Percentiles rank a stretch among this genome's conserved stretches.
These are phyloP conservation scores for Catonia carolina DNA, from an alignment of 2,888 invertebrate genomes.

Conservation along the genomic window DNA sequence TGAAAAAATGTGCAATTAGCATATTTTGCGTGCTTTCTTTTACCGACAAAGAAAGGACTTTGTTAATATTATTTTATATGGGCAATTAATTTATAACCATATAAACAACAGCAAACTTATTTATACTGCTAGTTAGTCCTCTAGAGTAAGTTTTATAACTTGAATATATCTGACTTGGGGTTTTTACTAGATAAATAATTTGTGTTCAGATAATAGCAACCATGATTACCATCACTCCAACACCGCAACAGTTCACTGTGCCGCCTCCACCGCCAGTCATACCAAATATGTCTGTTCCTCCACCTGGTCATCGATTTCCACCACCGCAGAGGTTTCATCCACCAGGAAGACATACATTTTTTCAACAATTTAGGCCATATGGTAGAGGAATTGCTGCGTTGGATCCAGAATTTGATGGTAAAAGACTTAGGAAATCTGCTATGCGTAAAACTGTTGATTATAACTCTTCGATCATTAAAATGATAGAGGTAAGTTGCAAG, in stretches of 20 bases:
- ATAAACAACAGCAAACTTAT: too few relatives aligned
- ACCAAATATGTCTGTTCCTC: constrained; percentile 46
- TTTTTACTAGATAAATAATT: too few relatives aligned
- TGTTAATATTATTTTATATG: too few relatives aligned
- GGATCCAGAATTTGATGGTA: constrained; percentile 80
- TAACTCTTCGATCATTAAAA: constrained; percentile 88
- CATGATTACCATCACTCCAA: constrained; percentile 27
- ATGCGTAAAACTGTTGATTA: constrained; percentile 98
- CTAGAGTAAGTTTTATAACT: too few relatives aligned
- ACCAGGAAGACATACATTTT: constrained; percentile 41
- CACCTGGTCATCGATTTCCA: constrained; percentile 33
- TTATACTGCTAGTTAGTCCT: too few relatives aligned
- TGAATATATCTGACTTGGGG: too few relatives aligned
- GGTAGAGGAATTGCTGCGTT: constrained; percentile 40
- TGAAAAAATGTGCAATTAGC: too few relatives aligned
- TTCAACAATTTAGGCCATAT: constrained; percentile 47
- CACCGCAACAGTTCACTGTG: constrained; percentile 4
- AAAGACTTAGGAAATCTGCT: constrained; percentile 89
- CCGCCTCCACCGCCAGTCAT: constrained; percentile 35
- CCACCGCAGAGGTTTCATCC: constrained; percentile 37
- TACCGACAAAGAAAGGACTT: too few relatives aligned
- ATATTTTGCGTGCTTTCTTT: too few relatives aligned
- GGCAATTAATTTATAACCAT: too few relatives aligned
- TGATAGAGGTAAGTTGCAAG: constrained; percentile 63
- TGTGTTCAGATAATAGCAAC: too few relatives aligned